Conservation (phyloP, 2,797 vertebrate species). For the Lemur catta region DNA sequence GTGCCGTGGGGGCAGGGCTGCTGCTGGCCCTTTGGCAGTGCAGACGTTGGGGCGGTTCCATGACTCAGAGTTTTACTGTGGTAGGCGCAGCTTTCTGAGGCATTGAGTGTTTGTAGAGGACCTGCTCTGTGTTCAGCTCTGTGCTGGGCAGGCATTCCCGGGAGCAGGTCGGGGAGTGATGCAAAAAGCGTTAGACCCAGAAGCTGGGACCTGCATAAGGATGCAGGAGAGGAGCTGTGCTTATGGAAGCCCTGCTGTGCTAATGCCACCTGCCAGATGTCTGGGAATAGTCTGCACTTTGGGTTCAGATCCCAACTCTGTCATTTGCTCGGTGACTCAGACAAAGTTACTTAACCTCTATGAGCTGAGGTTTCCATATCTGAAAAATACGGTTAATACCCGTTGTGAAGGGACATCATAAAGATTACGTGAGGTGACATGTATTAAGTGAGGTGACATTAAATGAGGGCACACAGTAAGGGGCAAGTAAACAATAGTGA, state of each 20-base stretch:
- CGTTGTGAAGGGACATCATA: background rate
- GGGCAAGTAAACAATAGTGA: background rate
- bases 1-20: background rate
- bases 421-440: background rate
- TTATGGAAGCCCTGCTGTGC: background rate
- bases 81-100: background rate
- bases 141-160: background rate
- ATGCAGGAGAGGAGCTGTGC: background rate
- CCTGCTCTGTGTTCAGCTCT: background rate
- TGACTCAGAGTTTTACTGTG: background rate
- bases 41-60: background rate
- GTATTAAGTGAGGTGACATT: background rate
- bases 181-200: background rate
- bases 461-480: background rate
- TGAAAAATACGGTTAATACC: background rate
- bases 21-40: background rate
- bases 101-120: background rate
- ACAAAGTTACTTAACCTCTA: background rate
- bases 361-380: background rate
- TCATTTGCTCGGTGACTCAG: background rate
- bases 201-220: background rate
- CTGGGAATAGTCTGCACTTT: background rate
- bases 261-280: background rate
- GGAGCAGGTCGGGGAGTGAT: background rate
- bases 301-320: background rate